These are phyloP conservation scores for Micromesistius poutassou DNA, from an alignment of 2,797 vertebrate genomes.

Conservation along the genomic window DNA sequence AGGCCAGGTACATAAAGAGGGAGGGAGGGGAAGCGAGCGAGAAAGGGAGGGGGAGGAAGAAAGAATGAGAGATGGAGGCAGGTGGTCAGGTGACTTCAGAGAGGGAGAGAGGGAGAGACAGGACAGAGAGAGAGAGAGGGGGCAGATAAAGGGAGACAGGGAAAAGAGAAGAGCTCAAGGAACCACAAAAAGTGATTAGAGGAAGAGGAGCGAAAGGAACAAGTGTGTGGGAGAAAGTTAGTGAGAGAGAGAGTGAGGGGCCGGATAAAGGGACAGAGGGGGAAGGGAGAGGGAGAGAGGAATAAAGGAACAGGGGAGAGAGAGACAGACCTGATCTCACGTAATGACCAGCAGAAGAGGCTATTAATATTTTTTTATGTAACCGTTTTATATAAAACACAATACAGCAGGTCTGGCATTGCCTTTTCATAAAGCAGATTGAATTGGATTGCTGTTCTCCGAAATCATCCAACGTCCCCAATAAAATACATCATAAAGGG, in stretches of 20 bases:
- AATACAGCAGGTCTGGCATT: too few species aligned
- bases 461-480: background rate
- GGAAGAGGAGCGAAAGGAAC: background rate
- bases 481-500: background rate
- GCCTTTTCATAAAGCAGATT: background rate
- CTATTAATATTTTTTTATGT: too few species aligned
- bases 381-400: too few species aligned
- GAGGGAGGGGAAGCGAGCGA: background rate
- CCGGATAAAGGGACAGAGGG: background rate
- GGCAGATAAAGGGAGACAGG: background rate
- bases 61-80: constrained; percentile 9
- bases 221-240: background rate
- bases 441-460: background rate
- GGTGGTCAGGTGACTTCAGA: constrained; percentile 26
- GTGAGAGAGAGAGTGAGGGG: constrained; percentile 5
- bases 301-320: background rate
- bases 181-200: background rate
- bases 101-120: background rate
- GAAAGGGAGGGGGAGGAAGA: background rate
- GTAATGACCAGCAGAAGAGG: too few species aligned
- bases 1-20: background rate
- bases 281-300: background rate
- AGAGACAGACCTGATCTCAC: background rate
- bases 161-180: background rate
- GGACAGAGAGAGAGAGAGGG: background rate